phyloP scores from a whole-genome alignment of 2,113 vertebrate species.

The Hemicordylus capensis region DNA sequence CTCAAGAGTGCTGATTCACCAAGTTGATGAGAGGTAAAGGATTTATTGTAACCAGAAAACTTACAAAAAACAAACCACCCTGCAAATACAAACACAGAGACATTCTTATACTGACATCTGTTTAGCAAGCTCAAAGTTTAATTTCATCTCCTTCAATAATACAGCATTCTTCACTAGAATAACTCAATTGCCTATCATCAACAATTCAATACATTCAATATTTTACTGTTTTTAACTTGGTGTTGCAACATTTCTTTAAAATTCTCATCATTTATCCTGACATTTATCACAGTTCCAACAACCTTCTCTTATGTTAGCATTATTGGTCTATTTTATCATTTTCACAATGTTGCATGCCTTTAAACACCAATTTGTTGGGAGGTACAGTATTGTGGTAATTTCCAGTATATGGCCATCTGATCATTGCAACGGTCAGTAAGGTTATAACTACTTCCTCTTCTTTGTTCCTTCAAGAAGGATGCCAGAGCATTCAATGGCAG shows the following conservation, averaged over 20 bases:
- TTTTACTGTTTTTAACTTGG: background rate
- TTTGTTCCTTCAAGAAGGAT: background rate
- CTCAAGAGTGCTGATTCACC: constrained; percentile 5
- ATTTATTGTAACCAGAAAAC: constrained; percentile 9
- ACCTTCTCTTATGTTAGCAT: background rate
- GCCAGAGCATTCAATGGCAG: background rate
- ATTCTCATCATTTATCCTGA: background rate
- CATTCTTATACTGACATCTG: background rate
- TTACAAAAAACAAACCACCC: constrained; percentile 19
- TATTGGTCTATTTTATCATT: background rate
- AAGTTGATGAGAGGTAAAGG: background rate
- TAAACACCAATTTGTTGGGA: background rate
- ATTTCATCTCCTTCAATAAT: background rate
- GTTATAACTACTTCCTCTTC: background rate
- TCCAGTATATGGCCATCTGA: background rate
- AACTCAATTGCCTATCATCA: background rate
- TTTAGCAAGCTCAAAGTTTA: background rate
- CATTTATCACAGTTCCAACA: background rate
- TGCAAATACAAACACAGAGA: background rate
- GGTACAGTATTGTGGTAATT: background rate
- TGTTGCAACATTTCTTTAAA: background rate
- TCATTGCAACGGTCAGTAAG: background rate
- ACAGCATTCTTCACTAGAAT: background rate
- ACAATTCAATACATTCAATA: background rate
- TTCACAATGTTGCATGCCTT: background rate